Base-by-base conservation (phyloP, 2,888 invertebrate genomes). In the Rhaphigaster nebulosa region DNA sequence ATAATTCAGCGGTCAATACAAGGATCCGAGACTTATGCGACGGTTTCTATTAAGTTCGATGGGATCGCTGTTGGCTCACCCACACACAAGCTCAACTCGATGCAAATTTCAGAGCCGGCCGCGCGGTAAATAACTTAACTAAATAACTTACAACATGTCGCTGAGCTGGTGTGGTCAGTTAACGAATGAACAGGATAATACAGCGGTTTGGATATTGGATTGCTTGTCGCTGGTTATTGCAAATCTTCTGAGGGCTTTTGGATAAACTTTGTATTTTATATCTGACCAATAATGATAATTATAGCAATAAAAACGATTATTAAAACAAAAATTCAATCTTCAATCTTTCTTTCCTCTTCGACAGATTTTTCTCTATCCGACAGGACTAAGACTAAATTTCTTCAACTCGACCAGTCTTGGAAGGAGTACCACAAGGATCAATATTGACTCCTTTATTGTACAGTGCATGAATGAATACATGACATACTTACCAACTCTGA, bases 61-160 rank as follows among this genome's bases (percentile, higher is more conserved):
- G 65, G 15, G 29, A 65, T 65, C 29, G 29, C 65, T 29, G 8
- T 76, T 76, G 70, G 70, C 38, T 76, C 70, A 76, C 70, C 70
- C 70, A 76, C 70, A 38, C 70, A 38, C 38, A 20, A 20, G 23
- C 70, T 65, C 65, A 65, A 29, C 65, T 20, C 20, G 34, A 76
- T 76, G 70, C 70, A 38, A 76, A 76, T 76, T 76, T 76, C n/a
- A 76, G 10, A 76, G 20, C 38, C 34, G 38, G 34, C 20, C 34
- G 3, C 34, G 38, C 34, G 70, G 70, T 65, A 65, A 65, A 65
- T 60, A 56, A 56, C 56, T 2, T 52, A 56, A 26, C 60, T 65
- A 65, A 65, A 65, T 70, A 76, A 76, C 70, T 38, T 76, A 76
- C 70, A 76, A 76, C 70, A 20, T 76, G 70, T 76, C 70, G 18